Evolutionary conservation across 2,113 vertebrate genomes (phyloP).

Genomic region (Nothocercus julius): DNA sequence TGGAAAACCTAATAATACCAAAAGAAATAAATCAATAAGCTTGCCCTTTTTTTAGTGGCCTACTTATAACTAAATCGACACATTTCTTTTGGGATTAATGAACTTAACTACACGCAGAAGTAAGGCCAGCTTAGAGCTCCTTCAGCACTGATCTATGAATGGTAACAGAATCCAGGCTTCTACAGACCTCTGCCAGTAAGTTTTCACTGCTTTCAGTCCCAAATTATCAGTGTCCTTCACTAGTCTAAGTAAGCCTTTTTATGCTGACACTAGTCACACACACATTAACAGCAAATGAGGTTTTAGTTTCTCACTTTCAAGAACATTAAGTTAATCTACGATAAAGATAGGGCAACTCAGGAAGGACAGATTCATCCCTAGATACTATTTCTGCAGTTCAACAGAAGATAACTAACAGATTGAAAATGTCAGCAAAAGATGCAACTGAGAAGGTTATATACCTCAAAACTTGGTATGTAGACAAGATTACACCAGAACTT

Average conservation of each 20-base stretch:
- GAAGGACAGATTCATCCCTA: background rate
- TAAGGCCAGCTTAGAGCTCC: background rate
- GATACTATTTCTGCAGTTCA: constrained; percentile 46
- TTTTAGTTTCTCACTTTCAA: background rate
- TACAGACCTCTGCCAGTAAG: background rate
- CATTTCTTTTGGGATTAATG: background rate
- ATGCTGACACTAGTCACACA: background rate
- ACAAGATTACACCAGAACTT: background rate
- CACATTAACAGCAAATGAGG: background rate
- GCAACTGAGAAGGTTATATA: background rate
- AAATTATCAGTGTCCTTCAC: background rate
- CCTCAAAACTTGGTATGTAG: background rate
- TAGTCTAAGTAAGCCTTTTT: background rate
- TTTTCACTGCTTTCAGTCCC: background rate
- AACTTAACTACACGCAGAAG: background rate
- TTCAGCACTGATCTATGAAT: background rate
- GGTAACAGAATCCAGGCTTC: background rate
- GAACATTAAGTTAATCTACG: background rate
- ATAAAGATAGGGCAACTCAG: background rate
- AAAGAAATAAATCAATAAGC: background rate
- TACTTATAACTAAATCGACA: background rate
- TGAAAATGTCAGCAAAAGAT: constrained; percentile 46
- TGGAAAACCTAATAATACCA: background rate
- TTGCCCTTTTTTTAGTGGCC: background rate
- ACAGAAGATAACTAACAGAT: constrained; percentile 9